Evolutionary conservation across 2,888 invertebrate species (phyloP).

Genomic region (Drosophila peninsularis): DNA sequence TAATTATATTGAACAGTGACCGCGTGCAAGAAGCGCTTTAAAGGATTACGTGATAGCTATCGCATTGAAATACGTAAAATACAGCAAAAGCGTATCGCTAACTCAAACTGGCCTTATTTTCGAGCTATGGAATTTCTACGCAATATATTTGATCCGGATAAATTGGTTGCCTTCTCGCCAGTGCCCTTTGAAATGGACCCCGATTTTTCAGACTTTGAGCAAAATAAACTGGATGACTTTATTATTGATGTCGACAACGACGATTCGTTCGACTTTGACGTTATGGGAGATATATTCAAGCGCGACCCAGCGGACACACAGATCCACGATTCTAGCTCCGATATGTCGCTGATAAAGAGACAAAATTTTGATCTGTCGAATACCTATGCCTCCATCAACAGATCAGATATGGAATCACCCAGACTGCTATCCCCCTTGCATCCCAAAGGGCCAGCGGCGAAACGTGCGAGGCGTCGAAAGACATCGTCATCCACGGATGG

Average conservation of each 20-base stretch:
- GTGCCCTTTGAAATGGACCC: constrained; percentile 10
- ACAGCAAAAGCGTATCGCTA: constrained; percentile 28
- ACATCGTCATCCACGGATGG: constrained; percentile 40
- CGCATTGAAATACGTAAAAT: constrained; percentile 63
- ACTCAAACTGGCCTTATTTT: constrained; percentile 61
- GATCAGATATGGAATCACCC: constrained; percentile 49
- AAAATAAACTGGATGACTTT: constrained; percentile 45
- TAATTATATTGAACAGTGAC: constrained; percentile 33
- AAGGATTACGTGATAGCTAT: constrained; percentile 60
- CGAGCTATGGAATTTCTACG: constrained; percentile 62
- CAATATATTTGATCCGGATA: constrained; percentile 57
- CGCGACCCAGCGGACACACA: constrained; percentile 23
- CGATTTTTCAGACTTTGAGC: constrained; percentile 3
- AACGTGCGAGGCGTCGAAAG: constrained; percentile 39
- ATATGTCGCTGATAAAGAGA: constrained; percentile 24
- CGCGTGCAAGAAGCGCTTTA: constrained; percentile 63
- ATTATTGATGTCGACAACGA: constrained; percentile 63
- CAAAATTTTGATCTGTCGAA: constrained; percentile 18
- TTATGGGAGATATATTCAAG: constrained; percentile 67
- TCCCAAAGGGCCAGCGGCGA: constrained; percentile 30
- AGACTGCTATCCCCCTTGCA: constrained; percentile 41
- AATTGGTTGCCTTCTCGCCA: constrained; percentile 49
- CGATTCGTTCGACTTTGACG: constrained; percentile 67
- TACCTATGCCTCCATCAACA: constrained; percentile 7
- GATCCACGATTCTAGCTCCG: constrained; percentile 26